Evolutionary conservation across 35 echinoderm and acorn worm genomes (phyloP).

Genomic region (Amphiura filiformis): DNA sequence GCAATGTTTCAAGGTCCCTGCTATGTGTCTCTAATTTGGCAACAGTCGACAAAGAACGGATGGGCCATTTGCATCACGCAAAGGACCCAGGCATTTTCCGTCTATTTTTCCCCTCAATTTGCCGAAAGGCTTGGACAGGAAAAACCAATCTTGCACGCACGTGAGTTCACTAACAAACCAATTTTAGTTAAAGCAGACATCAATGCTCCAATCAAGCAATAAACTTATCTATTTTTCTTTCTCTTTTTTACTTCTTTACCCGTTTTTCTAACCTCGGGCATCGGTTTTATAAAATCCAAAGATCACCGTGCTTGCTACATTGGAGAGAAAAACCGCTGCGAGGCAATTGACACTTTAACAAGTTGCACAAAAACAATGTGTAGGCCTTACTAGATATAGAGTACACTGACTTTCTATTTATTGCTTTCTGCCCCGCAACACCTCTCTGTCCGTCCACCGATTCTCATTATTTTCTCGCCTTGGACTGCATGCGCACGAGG

Average conservation of each 20-base stretch:
- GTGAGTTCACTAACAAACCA: background rate
- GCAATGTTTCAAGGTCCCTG: background rate
- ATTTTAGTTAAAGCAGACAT: background rate
- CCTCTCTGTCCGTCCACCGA: background rate
- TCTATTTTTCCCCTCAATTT: background rate
- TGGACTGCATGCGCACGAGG: background rate
- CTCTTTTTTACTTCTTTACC: background rate
- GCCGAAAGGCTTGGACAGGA: background rate
- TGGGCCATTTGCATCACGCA: background rate
- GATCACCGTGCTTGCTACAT: background rate
- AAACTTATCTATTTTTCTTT: background rate
- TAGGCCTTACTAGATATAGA: background rate
- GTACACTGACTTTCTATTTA: background rate
- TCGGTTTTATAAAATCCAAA: background rate
- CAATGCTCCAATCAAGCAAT: slow-evolving; percentile 8
- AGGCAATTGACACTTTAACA: background rate
- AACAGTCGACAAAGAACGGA: background rate
- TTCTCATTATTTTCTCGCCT: background rate
- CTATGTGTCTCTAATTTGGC: background rate
- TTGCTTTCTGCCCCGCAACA: background rate
- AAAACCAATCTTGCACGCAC: background rate
- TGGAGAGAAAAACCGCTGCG: background rate
- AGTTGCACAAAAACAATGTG: slow-evolving; percentile 1
- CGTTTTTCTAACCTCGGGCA: background rate
- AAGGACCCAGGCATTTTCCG: background rate